Base-by-base conservation (phyloP, 1,140 invertebrate genomes). In the Tetraneura akinire region DNA sequence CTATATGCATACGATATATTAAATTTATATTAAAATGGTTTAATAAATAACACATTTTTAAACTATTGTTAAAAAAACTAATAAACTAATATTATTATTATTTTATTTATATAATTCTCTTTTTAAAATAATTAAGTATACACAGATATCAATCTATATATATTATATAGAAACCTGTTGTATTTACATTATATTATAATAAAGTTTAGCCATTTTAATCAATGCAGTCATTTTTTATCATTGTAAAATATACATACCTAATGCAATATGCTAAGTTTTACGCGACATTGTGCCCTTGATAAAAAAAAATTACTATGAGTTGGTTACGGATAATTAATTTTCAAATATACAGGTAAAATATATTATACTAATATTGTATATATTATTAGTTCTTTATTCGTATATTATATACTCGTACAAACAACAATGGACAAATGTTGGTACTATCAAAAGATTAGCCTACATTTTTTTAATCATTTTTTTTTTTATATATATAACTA, bases 251-350 rank as follows among this genome's bases (percentile, higher is more conserved):
- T 6, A 18, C 13, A 47, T 16, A 23, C 32, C 16, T 70, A 49
- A 70, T 70, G 45, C 23, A 29, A 49, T 70, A 70, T 18, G 23
- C 21, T n/a, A 29, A 70, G 66, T 70, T 70, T n/a, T 70, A 49
- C 32, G 14, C 45, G 42, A 49, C 8, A 29, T 1, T 18, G 66
- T 70, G 66, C 23, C 66, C 66, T 70, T 49, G 66, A 70, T 70
- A 53, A 49, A 10, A 53, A 49, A 10, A n/a, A 23, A 6, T 8
- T 8, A 70, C 16, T 49, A 21, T 9, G 45, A 49, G 18, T 49
- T 70, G 66, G 66, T 70, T 42, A 70, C 42, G 66, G 66, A 1
- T 8, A 70, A 29, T 70, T 49, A 49, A 49, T 21, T 70, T 49
- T 49, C 14, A 11, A 21, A 70, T 37, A 42, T 29, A n/a, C n/a